A percentile compares a stretch with the other conserved stretches of the same genome.
These are phyloP conservation scores for Amphipyra tragopoginis DNA, from an alignment of 2,888 invertebrate genomes.

Conservation along the genomic window DNA sequence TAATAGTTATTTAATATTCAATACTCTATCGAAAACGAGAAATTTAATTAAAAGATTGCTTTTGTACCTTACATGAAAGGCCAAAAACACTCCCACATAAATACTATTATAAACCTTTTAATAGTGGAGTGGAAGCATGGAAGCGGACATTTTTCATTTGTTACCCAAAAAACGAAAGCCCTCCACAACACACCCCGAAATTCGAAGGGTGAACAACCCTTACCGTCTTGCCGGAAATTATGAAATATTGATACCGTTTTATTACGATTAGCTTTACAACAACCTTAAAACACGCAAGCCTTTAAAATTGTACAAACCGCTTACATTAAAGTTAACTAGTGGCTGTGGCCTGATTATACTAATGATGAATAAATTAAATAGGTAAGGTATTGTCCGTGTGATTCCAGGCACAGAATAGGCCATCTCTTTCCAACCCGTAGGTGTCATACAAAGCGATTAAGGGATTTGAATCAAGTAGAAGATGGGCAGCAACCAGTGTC, in stretches of 20 bases:
- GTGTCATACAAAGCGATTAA: no score
- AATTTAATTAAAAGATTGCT: no score
- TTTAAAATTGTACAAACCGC: conserved; percentile 7
- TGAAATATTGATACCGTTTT: conserved; percentile 53
- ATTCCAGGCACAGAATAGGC: no score
- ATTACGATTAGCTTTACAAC: conserved; percentile 40
- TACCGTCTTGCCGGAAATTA: conserved; percentile 47
- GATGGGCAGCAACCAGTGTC: no score
- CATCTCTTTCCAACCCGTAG: no score
- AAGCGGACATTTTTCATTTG: not conserved
- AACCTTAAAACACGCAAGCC: conserved; percentile 46
- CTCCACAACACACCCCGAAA: conserved; percentile 32
- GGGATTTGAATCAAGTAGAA: no score
- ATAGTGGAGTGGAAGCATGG: not conserved
- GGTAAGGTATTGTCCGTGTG: no score
- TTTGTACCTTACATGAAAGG: no score
- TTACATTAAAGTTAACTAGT: conserved; percentile 30
- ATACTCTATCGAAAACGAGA: no score
- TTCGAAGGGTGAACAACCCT: conserved; percentile 41
- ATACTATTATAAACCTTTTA: not conserved
- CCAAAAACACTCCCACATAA: not conserved
- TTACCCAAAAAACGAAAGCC: conserved; percentile 22
- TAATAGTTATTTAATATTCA: no score
- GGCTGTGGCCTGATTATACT: conserved; percentile 47
- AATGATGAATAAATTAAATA: conserved; percentile 50